A percentile compares a stretch with the other conserved stretches of the same genome.
Evolutionary conservation across 1,140 invertebrate species (phyloP).

Genomic region (Nephila pilipes): DNA sequence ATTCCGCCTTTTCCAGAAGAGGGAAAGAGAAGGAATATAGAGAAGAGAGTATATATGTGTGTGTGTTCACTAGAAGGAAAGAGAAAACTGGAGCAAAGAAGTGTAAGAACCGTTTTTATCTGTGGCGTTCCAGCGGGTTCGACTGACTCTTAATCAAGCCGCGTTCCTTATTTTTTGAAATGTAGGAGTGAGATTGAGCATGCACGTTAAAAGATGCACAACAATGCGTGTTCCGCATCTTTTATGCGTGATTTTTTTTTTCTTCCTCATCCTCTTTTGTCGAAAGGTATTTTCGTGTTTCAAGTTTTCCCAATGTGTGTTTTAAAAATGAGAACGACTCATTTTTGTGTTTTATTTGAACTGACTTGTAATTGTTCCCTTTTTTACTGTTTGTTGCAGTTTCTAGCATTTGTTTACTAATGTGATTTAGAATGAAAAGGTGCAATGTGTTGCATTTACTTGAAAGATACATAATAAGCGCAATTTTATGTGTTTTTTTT

Average conservation of each 20-base stretch:
- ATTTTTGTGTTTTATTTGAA: constrained; percentile 9
- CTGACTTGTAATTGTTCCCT: not conserved
- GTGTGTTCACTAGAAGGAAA: not conserved
- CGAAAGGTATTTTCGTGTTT: constrained; percentile 43
- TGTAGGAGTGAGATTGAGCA: constrained; percentile 44
- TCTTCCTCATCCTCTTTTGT: not conserved
- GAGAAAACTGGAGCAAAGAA: constrained; percentile 3
- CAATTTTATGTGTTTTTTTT: too few relatives aligned
- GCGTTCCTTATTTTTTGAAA: constrained; percentile 46
- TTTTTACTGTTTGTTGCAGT: not conserved
- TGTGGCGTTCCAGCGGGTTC: constrained; percentile 16
- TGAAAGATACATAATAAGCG: not conserved
- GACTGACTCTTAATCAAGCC: constrained; percentile 44
- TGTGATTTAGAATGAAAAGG: not conserved
- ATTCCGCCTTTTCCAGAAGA: constrained; percentile 12
- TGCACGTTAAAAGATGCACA: constrained; percentile 40
- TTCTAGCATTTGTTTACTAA: not conserved
- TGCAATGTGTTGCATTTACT: not conserved
- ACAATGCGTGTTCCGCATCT: constrained; percentile 30
- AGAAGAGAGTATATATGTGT: not conserved
- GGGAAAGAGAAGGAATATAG: not conserved
- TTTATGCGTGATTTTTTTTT: constrained; percentile 15
- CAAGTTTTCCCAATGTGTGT: not conserved
- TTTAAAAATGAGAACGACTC: not conserved
- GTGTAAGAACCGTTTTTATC: constrained; percentile 40